Base-by-base conservation (phyloP, 2,888 invertebrate genomes). In the Brassicogethes aeneus region DNA sequence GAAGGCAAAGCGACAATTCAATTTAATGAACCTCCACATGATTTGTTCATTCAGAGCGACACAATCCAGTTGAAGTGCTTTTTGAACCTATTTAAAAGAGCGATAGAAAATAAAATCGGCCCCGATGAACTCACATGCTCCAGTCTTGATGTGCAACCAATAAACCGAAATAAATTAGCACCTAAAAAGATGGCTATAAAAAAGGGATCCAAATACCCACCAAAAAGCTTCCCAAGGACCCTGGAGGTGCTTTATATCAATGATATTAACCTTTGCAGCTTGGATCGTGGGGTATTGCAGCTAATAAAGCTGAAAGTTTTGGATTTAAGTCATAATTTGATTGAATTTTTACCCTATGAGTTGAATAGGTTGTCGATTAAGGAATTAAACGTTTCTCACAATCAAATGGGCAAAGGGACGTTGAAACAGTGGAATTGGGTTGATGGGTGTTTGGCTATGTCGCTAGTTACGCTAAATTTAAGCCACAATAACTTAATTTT, bases 1-100 rank as follows among this genome's bases (percentile, higher is more conserved):
- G 86, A 91, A 62, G 92, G 92, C 12, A 91, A 91, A 70, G 78
- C 79, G 23, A 91, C 91, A 1, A 77, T 92, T 42, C 76, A 89
- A 40, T 77, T 92, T 45, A 78, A 75, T 53, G 73, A 78, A 42
- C 92, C 92, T 1, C 76, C 80, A 14, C 81, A 84, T 51, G 88
- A 91, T 67, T 61, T 92, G 36, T 79, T 78, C 53, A 78, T 92
- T 23, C 82, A 82, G 65, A 73, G 79, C 56, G 83, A 85, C 62
- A 71, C 80, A 41, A 57, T 63, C n/a, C 82, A 83, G 54, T 57
- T 87, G 30, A 86, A 85, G 65, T 75, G 76, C 43, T 87, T 87
- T 56, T 66, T 87, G 52, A 76, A 75, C 54, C 65, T 80, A 3
- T 64, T 87, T 12, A 80, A 78, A 58, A 67, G 77, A 17, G 79